Evolutionary conservation across 2,888 invertebrate genomes (phyloP), one percentile per base, ranked within the genome.

Genomic region (Boloria euphrosyne): DNA sequence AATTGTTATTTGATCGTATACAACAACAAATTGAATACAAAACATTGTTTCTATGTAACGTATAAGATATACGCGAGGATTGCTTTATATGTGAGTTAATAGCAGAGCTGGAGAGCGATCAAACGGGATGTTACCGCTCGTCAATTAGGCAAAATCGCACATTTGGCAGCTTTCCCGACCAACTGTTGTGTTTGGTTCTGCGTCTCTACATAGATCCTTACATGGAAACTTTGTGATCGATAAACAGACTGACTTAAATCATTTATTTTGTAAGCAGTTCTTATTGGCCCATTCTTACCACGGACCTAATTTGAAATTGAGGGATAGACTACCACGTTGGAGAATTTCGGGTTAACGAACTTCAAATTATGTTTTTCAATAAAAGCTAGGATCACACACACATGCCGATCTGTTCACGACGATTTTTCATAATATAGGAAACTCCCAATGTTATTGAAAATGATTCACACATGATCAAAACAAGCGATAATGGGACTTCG

Each of bases 121-220:
- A 89, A 88, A 73, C 84, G 84, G 79, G 81, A 80, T 83, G 86
- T 82, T 80, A 81, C 78, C 76, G 84, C 81, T 83, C 88, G 85
- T 88, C 90, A 88, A 90, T 90, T 90, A 89, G 84, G 83, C 79
- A 81, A 84, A 87, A 85, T 83, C 85, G 79, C 80, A 84, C 85
- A 84, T 86, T 90, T 90, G 90, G 90, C 90, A 89, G 69, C 71
- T 79, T 81, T 86, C 90, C 90, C 89, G 83, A 74, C 75, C 87
- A 86, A 82, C 87, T 86, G 86, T 85, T 85, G 80, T 76, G 79
- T 82, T 77, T 46, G 22, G 70, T 70, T 72, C 66, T 79, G 71
- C 52, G 50, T 16, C 17, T 75, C 74, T 17, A 59, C 57, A 68
- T 80, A 79, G 78, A 66, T 46, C 89, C 87, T 76, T 86, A 74